phyloP scores from a whole-genome alignment of 2,113 vertebrate species.

The Puntigrus tetrazona region DNA sequence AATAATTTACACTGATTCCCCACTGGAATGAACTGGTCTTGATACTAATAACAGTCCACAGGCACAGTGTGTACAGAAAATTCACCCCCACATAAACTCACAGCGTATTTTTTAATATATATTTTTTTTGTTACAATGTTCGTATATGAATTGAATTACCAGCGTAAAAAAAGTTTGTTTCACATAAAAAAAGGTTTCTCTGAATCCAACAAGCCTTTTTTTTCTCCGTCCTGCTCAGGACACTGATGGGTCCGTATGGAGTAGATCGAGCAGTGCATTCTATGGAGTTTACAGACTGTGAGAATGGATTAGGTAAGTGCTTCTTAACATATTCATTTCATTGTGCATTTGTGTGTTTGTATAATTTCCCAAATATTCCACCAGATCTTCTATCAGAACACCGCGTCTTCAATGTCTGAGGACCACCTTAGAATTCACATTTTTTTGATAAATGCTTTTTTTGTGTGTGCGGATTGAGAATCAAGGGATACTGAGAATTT shows the following conservation, averaged over 20 bases:
- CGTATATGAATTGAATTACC: background rate
- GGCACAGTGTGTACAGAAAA: background rate
- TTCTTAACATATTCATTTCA: background rate
- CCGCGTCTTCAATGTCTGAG: background rate
- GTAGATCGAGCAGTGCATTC: conserved; percentile 82
- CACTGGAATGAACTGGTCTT: conserved; percentile 18
- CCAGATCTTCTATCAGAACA: background rate
- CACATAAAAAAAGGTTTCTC: background rate
- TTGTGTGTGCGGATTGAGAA: background rate
- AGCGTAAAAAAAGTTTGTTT: background rate
- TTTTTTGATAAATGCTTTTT: background rate
- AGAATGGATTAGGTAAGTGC: conserved; percentile 85
- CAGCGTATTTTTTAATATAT: background rate
- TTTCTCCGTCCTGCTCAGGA: conserved; percentile 70
- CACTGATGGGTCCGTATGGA: conserved; percentile 88
- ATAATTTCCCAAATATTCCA: background rate
- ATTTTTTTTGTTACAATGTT: background rate
- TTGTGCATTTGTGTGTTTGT: background rate
- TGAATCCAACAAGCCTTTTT: background rate
- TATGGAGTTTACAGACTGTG: conserved; percentile 86
- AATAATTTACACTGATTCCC: conserved; percentile 34
- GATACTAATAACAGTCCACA: conserved; percentile 15
- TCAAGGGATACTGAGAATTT: background rate
- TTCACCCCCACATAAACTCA: background rate
- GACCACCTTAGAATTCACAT: background rate